Evolutionary conservation across 2,113 vertebrate genomes (phyloP).

Genomic region (Panthera leo): DNA sequence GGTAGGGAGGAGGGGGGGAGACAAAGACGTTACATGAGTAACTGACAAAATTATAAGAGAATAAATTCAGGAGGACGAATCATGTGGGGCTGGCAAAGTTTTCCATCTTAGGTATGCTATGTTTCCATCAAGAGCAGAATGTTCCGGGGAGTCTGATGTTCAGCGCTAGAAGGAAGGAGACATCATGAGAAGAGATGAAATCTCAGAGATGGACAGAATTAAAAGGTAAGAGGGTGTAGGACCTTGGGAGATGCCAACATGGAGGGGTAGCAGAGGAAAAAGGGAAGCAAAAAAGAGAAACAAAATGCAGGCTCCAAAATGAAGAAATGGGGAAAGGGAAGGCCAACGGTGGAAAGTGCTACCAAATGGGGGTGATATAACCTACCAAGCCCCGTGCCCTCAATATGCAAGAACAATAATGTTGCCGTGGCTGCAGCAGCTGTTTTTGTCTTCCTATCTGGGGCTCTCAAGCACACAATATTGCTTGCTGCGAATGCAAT

Average conservation of each 20-base stretch:
- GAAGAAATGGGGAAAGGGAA: neutral
- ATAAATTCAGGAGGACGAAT: neutral
- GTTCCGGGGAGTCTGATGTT: neutral
- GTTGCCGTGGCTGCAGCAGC: neutral
- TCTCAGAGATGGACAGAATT: neutral
- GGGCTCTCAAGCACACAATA: neutral
- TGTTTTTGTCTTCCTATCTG: conserved; percentile 17
- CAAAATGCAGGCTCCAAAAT: neutral
- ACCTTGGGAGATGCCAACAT: neutral
- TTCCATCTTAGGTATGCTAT: neutral
- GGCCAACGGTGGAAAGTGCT: neutral
- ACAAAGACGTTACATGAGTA: neutral
- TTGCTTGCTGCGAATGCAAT: conserved; percentile 53
- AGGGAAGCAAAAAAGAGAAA: neutral
- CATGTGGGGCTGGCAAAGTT: neutral
- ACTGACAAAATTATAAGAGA: neutral
- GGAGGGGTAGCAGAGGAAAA: neutral
- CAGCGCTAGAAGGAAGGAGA: neutral
- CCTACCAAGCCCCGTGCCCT: neutral
- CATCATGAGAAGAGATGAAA: neutral
- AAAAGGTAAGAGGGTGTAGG: neutral
- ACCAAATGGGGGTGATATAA: neutral
- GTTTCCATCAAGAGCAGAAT: neutral
- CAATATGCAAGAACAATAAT: neutral
- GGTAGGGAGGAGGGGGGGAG: neutral